Base-by-base conservation (phyloP, 2,797 vertebrate genomes). In the Phoeniculus purpureus region DNA sequence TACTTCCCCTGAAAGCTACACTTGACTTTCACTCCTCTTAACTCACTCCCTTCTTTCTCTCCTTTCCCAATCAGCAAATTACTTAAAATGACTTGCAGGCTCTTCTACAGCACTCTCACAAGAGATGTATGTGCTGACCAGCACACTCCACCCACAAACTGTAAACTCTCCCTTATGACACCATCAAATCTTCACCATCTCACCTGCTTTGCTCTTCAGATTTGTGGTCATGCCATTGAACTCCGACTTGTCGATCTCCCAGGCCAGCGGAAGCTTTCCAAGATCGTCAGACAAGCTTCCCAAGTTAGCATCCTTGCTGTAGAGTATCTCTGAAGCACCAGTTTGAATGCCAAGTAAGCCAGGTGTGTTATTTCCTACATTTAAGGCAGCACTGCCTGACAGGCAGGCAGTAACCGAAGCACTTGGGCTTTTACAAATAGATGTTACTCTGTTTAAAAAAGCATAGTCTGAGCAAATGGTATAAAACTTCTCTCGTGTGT, bases 391-490 rank as follows among this genome's bases (percentile, higher is more conserved):
- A 21, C 95, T 97, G 40, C 97, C 98, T 60, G 97, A 91, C 61
- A 97, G 97, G 81, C 96, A 97, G 54, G 97, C 85, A 77, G 98
- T 98, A 92, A 97, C 97, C 89, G 98, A 85, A 89, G 97, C 76
- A 90, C 95, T 97, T 54, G 98, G 92, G 55, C 98, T 98, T 82
- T 98, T 97, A 96, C 98, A 98, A 92, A 98, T 97, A 22, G 98
- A 98, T 23, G 98, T 97, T 12, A 98, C 99, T 97, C 98, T 98
- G 97, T 99, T 99, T 93, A 99, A 98, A 71, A 99, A 98, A n/a
- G 99, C 99, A 85, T 99, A 99, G 95, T 99, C 99, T 5, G 99
- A 99, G 95, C 99, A 99, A 92, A 99, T 98, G 2, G 99, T 99
- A 97, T 99, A 99, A 97, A 99, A 99, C 96, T 99, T 99, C 97